A percentile compares a stretch with the other conserved stretches of the same genome.
Conservation (phyloP, 1,140 invertebrate species). For the Drosophila fuyamai region DNA sequence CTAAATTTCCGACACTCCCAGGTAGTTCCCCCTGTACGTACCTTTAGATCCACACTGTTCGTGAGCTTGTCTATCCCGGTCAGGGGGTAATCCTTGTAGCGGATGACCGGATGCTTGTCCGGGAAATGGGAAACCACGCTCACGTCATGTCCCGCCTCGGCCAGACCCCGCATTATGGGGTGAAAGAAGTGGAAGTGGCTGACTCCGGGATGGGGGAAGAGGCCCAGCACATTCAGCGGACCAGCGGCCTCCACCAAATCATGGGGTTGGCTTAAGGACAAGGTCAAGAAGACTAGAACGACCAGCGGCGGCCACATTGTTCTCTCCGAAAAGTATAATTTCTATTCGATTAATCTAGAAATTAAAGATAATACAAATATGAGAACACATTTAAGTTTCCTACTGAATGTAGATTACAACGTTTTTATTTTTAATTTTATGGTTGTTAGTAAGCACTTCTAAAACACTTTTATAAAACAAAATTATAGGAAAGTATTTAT, state of each 20-base stretch:
- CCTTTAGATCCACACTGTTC: conserved; percentile 76
- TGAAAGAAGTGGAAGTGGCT: conserved; percentile 91
- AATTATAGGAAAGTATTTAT: no score
- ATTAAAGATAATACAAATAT: background rate
- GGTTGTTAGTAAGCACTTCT: no score
- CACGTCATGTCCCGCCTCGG: conserved; percentile 88
- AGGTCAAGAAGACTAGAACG: conserved; percentile 20
- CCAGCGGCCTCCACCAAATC: conserved; percentile 82
- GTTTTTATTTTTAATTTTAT: no score
- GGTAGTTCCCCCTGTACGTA: conserved; percentile 20
- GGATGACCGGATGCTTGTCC: conserved; percentile 85
- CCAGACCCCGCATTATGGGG: conserved; percentile 88
- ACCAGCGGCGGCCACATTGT: conserved; percentile 37
- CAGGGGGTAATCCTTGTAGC: conserved; percentile 87
- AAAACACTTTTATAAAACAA: no score
- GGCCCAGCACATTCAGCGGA: conserved; percentile 87
- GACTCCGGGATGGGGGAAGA: conserved; percentile 89
- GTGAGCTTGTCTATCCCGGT: conserved; percentile 71
- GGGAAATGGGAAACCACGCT: conserved; percentile 90
- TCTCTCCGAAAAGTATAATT: background rate
- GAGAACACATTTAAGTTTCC: no score
- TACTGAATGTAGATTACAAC: no score
- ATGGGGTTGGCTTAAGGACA: conserved; percentile 9
- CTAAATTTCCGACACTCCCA: background rate
- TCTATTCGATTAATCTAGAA: background rate